phyloP scores from a whole-genome alignment of 2,113 vertebrate genomes.

The Rallus limicola region DNA sequence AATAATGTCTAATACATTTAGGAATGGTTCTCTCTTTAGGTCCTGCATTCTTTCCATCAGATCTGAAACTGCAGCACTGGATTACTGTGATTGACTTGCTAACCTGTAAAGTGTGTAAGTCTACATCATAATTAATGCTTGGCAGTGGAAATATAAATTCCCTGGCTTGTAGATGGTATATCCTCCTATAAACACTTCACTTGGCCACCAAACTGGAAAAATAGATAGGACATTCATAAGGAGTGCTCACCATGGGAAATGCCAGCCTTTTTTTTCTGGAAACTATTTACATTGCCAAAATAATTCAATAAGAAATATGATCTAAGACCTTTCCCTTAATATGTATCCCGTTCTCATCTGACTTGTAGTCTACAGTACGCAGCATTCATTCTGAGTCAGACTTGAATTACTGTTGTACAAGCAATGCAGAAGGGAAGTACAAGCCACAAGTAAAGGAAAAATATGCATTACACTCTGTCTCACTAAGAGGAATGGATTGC shows the following conservation, averaged over 20 bases:
- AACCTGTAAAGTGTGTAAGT: neutral
- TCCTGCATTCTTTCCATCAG: neutral
- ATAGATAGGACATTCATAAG: slow-evolving; percentile 58
- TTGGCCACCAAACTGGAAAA: slow-evolving; percentile 58
- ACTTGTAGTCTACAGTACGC: slow-evolving; percentile 41
- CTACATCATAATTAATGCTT: slow-evolving; percentile 43
- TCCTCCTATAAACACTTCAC: slow-evolving; percentile 40
- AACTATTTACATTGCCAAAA: slow-evolving; percentile 34
- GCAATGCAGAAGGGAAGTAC: slow-evolving; percentile 47
- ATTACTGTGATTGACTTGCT: neutral
- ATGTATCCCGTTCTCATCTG: slow-evolving; percentile 20
- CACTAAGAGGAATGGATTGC: slow-evolving; percentile 43
- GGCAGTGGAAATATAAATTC: slow-evolving; percentile 36
- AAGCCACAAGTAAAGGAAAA: slow-evolving; percentile 59
- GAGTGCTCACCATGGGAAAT: neutral
- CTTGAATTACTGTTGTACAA: slow-evolving; percentile 50
- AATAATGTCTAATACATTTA: neutral
- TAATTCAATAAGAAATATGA: slow-evolving; percentile 54
- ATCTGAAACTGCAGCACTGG: neutral
- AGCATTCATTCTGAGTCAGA: slow-evolving; percentile 51
- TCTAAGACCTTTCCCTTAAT: slow-evolving; percentile 35
- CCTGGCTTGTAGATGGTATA: slow-evolving; percentile 38
- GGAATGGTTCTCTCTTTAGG: neutral
- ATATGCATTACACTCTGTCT: slow-evolving; percentile 15
- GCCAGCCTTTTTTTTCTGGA: slow-evolving; percentile 21